Conservation (phyloP, 2,797 vertebrate genomes). For the Euphonia xanthogaster region DNA sequence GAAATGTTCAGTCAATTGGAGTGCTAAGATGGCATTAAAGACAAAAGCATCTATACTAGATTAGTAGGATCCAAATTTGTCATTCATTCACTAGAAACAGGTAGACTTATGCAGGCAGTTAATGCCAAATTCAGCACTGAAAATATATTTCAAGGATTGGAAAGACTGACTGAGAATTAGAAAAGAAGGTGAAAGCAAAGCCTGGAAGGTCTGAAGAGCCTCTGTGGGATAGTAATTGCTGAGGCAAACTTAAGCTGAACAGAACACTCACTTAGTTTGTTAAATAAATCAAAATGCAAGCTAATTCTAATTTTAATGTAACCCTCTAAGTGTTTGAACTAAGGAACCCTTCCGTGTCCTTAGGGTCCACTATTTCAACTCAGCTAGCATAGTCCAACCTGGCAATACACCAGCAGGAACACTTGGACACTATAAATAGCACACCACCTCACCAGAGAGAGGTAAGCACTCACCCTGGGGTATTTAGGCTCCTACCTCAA, state of each 20-base stretch:
- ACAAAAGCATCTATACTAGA: background rate
- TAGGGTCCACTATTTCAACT: background rate
- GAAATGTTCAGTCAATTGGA: background rate
- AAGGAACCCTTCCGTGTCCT: background rate
- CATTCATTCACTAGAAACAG: background rate
- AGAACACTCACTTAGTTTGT: constrained; percentile 22
- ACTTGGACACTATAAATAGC: background rate
- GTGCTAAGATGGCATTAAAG: background rate
- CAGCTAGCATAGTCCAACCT: background rate
- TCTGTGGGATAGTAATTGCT: constrained; percentile 39
- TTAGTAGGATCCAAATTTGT: background rate
- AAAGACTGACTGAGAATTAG: background rate
- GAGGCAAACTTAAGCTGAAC: constrained; percentile 37
- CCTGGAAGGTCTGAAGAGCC: constrained; percentile 23
- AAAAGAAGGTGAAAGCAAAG: background rate
- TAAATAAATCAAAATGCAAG: constrained; percentile 52
- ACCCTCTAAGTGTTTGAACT: background rate
- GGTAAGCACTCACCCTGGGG: background rate
- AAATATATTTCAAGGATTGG: background rate
- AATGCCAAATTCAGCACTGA: constrained; percentile 3
- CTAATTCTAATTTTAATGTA: constrained; percentile 19
- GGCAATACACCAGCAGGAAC: background rate
- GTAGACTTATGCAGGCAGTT: background rate
- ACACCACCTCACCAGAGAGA: background rate
- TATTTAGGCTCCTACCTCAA: background rate